These are phyloP conservation scores for Imbricaverruca yamaguchii DNA, from an alignment of 2,888 invertebrate genomes.

Conservation along the genomic window DNA sequence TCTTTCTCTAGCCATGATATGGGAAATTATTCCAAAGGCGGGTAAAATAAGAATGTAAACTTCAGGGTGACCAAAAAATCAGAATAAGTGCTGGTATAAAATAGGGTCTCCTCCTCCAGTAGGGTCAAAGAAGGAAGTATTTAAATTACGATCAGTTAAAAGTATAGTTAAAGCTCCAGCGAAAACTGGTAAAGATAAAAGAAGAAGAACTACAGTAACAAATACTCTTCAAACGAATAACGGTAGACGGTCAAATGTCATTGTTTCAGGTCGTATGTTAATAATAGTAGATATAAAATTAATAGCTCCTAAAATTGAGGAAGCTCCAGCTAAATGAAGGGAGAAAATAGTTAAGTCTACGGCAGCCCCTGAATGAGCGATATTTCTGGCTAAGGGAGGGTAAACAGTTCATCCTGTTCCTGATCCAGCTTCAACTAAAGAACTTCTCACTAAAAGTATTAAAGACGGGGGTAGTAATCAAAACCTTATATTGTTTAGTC, in stretches of 20 bases:
- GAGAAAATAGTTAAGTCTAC: conserved; percentile 71
- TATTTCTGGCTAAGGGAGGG: conserved; percentile 57
- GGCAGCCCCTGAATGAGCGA: conserved; percentile 57
- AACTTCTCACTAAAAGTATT: conserved; percentile 55
- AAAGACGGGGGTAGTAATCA: conserved; percentile 65
- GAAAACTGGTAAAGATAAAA: conserved; percentile 64
- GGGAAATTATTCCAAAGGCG: conserved; percentile 72
- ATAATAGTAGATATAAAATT: conserved; percentile 71
- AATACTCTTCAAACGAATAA: conserved; percentile 66
- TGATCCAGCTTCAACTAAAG: conserved; percentile 58
- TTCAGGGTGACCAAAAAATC: conserved; percentile 82
- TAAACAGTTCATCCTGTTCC: conserved; percentile 74
- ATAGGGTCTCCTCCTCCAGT: conserved; percentile 71
- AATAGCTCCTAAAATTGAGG: conserved; percentile 65
- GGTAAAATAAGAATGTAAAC: conserved; percentile 79
- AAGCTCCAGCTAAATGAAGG: conserved; percentile 63
- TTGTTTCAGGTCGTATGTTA: conserved; percentile 57
- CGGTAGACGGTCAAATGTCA: conserved; percentile 57
- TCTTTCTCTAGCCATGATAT: conserved; percentile 65
- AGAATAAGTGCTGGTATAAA: conserved; percentile 74
- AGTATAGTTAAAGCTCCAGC: conserved; percentile 73
- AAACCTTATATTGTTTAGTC: conserved; percentile 78
- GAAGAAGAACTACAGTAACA: conserved; percentile 56
- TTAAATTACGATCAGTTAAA: conserved; percentile 68
- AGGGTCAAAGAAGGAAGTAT: conserved; percentile 73